Conservation (phyloP, 2,113 vertebrate genomes). For the Microcebus ravelobensis region DNA sequence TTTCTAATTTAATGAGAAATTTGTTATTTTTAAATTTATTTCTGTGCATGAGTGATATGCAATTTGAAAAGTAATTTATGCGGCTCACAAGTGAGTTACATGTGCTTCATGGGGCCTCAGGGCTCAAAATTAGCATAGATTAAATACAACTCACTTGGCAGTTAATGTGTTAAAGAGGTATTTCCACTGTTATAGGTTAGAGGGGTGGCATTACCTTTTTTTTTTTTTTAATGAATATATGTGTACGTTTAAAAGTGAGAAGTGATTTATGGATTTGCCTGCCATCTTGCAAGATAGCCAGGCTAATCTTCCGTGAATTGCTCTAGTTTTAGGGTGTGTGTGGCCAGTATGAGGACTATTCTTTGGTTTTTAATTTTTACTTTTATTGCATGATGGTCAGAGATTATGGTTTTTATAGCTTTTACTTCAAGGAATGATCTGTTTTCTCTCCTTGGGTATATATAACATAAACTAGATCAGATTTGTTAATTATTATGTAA, state of each 20-base stretch:
- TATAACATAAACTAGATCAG: not conserved
- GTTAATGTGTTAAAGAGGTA: not conserved
- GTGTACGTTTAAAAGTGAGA: not conserved
- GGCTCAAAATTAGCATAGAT: too few species aligned
- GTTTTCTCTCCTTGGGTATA: not conserved
- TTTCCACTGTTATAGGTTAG: not conserved
- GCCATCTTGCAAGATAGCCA: not conserved
- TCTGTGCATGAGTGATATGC: too few species aligned
- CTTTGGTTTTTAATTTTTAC: not conserved
- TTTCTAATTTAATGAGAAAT: too few species aligned
- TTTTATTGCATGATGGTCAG: not conserved
- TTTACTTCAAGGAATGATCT: not conserved
- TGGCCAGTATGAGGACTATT: not conserved
- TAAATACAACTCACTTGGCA: too few species aligned
- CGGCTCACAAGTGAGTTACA: too few species aligned
- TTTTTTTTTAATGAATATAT: not conserved
- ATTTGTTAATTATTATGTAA: not conserved
- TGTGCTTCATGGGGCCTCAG: too few species aligned
- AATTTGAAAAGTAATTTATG: too few species aligned
- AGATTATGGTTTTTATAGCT: not conserved
- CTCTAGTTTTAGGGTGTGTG: not conserved
- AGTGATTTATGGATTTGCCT: not conserved
- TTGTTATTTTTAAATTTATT: too few species aligned
- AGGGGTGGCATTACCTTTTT: not conserved
- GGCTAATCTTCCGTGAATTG: not conserved